Conservation (phyloP, 2,113 vertebrate species). For the Xenotilapia leptura region DNA sequence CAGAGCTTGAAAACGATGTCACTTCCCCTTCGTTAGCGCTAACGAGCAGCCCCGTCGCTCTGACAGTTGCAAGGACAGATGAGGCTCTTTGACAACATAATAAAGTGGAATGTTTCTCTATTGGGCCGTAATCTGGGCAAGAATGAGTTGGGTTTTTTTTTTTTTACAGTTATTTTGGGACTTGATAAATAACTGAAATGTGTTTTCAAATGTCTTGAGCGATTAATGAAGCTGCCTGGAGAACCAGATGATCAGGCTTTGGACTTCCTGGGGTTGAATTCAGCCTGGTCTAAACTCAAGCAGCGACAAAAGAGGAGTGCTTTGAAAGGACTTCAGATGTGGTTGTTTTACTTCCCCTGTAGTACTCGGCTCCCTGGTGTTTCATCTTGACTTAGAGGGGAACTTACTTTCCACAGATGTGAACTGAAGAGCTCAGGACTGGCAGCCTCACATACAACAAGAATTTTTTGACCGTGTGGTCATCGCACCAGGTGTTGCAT, state of each 20-base stretch:
- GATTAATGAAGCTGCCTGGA: background rate
- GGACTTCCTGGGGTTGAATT: background rate
- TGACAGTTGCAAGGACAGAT: background rate
- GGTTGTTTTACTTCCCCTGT: background rate
- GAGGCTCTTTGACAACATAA: conserved; percentile 12
- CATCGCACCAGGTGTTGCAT: conserved; percentile 21
- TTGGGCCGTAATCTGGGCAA: background rate
- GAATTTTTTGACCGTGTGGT: background rate
- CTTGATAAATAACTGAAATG: conserved; percentile 7
- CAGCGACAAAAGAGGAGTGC: background rate
- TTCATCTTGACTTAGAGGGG: background rate
- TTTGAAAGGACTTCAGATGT: background rate
- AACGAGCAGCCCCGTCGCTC: conserved; percentile 1
- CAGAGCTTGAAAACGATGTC: background rate
- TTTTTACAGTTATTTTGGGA: background rate
- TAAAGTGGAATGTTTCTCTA: conserved; percentile 15
- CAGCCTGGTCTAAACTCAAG: background rate
- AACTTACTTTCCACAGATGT: background rate
- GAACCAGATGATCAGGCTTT: background rate
- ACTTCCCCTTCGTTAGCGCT: conserved; percentile 20
- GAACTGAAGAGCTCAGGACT: background rate
- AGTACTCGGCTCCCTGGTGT: background rate
- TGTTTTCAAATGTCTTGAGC: background rate
- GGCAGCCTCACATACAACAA: background rate
- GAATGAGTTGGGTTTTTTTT: fast-evolving